Base-by-base conservation (phyloP, 2,888 invertebrate genomes). In the Tachina fera region DNA sequence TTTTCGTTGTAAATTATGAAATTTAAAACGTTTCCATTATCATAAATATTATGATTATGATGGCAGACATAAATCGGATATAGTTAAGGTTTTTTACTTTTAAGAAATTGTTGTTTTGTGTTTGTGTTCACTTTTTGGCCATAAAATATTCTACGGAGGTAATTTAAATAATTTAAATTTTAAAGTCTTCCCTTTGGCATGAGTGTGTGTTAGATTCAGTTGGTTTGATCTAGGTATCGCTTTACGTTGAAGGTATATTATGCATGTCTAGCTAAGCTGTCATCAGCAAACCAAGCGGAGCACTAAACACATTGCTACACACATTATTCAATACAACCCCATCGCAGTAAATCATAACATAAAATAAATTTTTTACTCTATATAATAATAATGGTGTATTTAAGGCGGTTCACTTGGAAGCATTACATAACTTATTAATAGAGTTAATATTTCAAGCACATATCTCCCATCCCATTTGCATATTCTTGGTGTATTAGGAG, bases 201-300 rank as follows among this genome's bases (percentile, higher is more conserved):
- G 0, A 3, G 5, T 22, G 19, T 51, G 39, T 61, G 22, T 76
- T 39, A 14, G 47, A n/a, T 9, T 41, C 47, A 19, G 22, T 76
- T 31, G 10, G 39, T n/a, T 11, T 41, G 58, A 19, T 19, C 45
- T 13, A 68, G 60, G 49, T 22, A 13, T 78, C 31, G 19, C 16
- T 14, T 31, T 31, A 11, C 19, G 3, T n/a, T 51, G 13, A 19
- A 60, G 58, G 51, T 31, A 67, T 53, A 63, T 61, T 63, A 49
- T 63, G 45, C 10, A 31, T 22, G 63, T 39, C 61, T 75, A 49
- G 61, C 63, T 75, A 70, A 76, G 82, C 70, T 76, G 82, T 82
- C 82, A 76, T 82, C 56, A 76, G 47, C 45, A 41, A 76, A 76
- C 76, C 56, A 76, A 41, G 39, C 47, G 63, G 31, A 11, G 49